Evolutionary conservation across 2,888 invertebrate genomes (phyloP).

Genomic region (Ormyrus labotus): DNA sequence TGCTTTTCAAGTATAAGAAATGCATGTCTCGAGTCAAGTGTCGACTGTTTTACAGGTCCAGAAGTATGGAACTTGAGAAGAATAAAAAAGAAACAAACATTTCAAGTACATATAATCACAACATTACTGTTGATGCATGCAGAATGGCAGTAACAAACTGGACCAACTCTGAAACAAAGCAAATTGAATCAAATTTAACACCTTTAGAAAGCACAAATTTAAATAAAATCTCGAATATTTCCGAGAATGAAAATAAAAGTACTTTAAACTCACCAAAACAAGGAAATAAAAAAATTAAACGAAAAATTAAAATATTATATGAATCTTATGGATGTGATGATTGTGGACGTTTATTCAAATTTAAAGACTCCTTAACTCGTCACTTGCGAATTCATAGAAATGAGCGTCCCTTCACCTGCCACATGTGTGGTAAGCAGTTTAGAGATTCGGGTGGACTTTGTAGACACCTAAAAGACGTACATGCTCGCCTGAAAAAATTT

Average conservation of each 20-base stretch:
- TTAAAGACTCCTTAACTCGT: conserved; percentile 76
- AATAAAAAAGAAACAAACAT: conserved; percentile 37
- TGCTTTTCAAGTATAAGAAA: conserved; percentile 12
- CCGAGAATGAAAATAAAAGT: not conserved
- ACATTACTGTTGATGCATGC: not conserved
- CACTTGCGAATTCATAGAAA: conserved; percentile 76
- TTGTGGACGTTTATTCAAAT: conserved; percentile 77
- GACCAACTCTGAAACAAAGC: not conserved
- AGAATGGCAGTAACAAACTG: conserved; percentile 10
- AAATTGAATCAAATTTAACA: too few species aligned
- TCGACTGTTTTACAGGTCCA: conserved; percentile 73
- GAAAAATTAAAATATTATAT: too few species aligned
- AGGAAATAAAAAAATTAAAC: too few species aligned
- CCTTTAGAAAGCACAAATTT: too few species aligned
- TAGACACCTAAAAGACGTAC: conserved; percentile 73
- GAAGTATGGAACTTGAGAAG: conserved; percentile 67
- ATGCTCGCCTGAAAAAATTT: conserved; percentile 71
- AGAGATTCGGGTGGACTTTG: conserved; percentile 72
- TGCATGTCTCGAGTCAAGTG: conserved; percentile 66
- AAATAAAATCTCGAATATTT: too few species aligned
- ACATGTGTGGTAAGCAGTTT: conserved; percentile 75
- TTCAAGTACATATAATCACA: not conserved
- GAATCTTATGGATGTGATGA: conserved; percentile 71
- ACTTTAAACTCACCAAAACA: not conserved
- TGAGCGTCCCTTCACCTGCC: conserved; percentile 74